Base-by-base conservation (phyloP, 92 coral and sea anemone genomes). In the Micromussa lordhowensis region DNA sequence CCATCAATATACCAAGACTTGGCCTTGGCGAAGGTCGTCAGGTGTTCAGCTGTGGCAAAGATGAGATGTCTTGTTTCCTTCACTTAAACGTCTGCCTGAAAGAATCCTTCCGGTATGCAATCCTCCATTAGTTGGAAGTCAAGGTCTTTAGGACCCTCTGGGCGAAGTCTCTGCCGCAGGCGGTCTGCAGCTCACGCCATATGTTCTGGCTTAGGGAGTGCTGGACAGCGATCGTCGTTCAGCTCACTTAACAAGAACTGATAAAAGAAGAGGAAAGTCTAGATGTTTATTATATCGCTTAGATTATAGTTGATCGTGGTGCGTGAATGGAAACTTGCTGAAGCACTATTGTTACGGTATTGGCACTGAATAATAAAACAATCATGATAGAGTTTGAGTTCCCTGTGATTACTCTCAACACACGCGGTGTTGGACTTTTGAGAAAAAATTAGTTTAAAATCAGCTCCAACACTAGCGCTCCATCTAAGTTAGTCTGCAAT, bases 1-100 rank as follows among this genome's bases (percentile, higher is more conserved):
- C 94, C 92, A 51, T 89, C 94, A 7, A 92, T 54, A 82, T 63
- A 92, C 94, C 92, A 92, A 59, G 83, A 69, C 77, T 88, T 40
- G 48, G 48, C 48, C 48, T 40, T 40, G 3, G 48, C 48, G 48
- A 40, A 6, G 64, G 32, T 24, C 1, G 68, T n/a, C 10, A 92
- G 88, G 77, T 92, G 94, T 8, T 85, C 75, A 1, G 49, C 69
- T 53, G 48, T 79, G 51, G 90, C 90, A 58, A 92, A 92, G 21
- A 88, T 68, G 7, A 92, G 80, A 63, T 92, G 95, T 1, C 91
- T 76, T 40, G 85, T 58, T 8, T 76, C 77, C 28, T 69, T 81
- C n/a, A 75, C 90, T 24, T 61, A 3, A 15, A 81, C 57, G 55
- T 81, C 76, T 1, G 75, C 38, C 74, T 40, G 74, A 54, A 61